Percentiles rank a stretch among this genome's conserved stretches.
Conservation (phyloP, 2,113 vertebrate genomes). For the Menura novaehollandiae region DNA sequence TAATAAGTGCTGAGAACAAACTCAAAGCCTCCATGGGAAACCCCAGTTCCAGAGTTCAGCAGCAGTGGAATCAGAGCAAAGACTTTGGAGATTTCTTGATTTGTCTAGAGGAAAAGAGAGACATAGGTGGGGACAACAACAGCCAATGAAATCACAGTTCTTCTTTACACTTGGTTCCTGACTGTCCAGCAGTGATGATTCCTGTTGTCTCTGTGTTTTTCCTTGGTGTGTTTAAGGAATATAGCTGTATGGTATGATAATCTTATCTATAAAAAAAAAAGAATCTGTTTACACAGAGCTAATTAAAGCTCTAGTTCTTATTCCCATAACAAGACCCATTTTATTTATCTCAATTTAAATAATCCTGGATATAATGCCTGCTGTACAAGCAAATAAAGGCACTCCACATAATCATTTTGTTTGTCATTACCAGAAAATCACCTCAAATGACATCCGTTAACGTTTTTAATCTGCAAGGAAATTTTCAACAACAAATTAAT, state of each 20-base stretch:
- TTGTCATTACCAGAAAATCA: not conserved
- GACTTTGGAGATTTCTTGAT: not conserved
- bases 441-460: not conserved
- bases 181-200: not conserved
- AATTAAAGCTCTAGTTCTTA: not conserved
- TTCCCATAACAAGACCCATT: not conserved
- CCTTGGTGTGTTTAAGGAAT: not conserved
- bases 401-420: not conserved
- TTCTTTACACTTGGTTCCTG: not conserved
- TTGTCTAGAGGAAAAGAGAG: not conserved
- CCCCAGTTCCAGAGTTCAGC: not conserved
- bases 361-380: not conserved
- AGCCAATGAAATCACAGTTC: not conserved
- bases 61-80: not conserved
- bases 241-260: not conserved
- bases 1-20: not conserved
- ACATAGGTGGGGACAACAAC: not conserved
- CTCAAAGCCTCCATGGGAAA: not conserved
- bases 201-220: not conserved
- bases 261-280: not conserved
- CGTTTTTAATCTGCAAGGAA: not conserved
- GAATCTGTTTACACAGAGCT: not conserved
- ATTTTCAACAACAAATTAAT: not conserved
- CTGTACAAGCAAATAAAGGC: not conserved
- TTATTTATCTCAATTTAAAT: not conserved